These are phyloP conservation scores for Drosophila borealis DNA, from an alignment of 2,888 invertebrate genomes.

Conservation along the genomic window DNA sequence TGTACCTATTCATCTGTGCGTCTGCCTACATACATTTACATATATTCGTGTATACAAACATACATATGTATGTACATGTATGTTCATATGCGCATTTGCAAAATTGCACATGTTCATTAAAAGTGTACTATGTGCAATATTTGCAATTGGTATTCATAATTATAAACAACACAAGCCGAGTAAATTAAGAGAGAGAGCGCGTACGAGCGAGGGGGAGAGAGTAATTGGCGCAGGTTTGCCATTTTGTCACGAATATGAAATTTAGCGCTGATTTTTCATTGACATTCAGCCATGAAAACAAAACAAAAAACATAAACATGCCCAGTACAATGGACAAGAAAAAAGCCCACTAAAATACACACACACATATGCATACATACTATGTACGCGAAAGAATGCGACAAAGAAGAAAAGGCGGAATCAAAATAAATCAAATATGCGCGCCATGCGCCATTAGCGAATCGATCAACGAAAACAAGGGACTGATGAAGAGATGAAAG, in stretches of 20 bases:
- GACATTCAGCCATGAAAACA: constrained; percentile 52
- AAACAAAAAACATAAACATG: constrained; percentile 44
- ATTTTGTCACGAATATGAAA: constrained; percentile 52
- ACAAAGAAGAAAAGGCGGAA: constrained; percentile 30
- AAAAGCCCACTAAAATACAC: constrained; percentile 2
- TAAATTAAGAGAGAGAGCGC: constrained; percentile 5
- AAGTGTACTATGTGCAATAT: constrained; percentile 15
- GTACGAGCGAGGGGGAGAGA: not conserved
- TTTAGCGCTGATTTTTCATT: constrained; percentile 60
- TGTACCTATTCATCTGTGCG: constrained; percentile 14
- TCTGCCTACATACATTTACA: not conserved
- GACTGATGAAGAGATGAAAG: not conserved
- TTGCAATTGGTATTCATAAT: constrained; percentile 46
- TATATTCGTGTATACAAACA: constrained; percentile 3
- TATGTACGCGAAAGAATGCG: constrained; percentile 48
- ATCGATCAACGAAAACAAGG: constrained; percentile 43
- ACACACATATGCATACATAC: constrained; percentile 1
- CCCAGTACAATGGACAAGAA: constrained; percentile 10
- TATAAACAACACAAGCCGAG: constrained; percentile 12
- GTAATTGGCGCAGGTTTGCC: constrained; percentile 26
- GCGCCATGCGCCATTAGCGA: constrained; percentile 21
- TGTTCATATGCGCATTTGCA: constrained; percentile 4
- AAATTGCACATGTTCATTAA: constrained; percentile 20
- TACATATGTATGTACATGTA: constrained; percentile 3
- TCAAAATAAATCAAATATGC: constrained; percentile 35